These are phyloP conservation scores for Prorops nasuta DNA, from an alignment of 1,140 invertebrate genomes.

Conservation along the genomic window DNA sequence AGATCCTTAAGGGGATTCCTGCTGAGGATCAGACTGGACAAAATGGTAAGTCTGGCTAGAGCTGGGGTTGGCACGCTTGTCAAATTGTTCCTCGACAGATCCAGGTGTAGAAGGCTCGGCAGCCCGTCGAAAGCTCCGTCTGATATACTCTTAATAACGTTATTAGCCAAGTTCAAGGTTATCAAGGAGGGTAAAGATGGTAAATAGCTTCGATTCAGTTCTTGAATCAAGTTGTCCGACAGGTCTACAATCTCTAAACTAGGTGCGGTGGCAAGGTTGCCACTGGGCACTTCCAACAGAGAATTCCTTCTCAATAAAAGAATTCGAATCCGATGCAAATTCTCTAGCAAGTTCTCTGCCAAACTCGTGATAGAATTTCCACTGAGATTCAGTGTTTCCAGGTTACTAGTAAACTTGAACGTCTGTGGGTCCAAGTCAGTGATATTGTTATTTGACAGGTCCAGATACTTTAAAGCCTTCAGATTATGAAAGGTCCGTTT, in stretches of 20 bases:
- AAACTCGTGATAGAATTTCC: conserved; percentile 73
- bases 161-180: conserved; percentile 66
- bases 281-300: conserved; percentile 71
- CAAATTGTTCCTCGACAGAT: conserved; percentile 80
- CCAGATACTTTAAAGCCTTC: conserved; percentile 64
- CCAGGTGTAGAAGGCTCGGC: conserved; percentile 67
- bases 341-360: conserved; percentile 68
- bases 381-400: conserved; percentile 73
- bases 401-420: conserved; percentile 68
- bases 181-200: conserved; percentile 67
- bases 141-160: conserved; percentile 70
- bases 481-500: conserved; percentile 77
- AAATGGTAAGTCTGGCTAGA: conserved; percentile 71
- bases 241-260: conserved; percentile 69
- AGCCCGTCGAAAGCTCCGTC: conserved; percentile 68
- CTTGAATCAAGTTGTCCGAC: conserved; percentile 71
- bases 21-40: conserved; percentile 71
- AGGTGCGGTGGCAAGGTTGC: conserved; percentile 64
- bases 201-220: conserved; percentile 65
- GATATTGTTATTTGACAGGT: conserved; percentile 77
- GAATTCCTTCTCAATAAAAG: conserved; percentile 74
- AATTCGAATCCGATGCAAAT: conserved; percentile 66
- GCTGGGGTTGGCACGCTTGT: conserved; percentile 73
- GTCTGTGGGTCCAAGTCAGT: conserved; percentile 67
- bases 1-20: conserved; percentile 72